These are phyloP conservation scores for Lasioglossum vierecki DNA, from an alignment of 2,888 invertebrate genomes.

Conservation along the genomic window DNA sequence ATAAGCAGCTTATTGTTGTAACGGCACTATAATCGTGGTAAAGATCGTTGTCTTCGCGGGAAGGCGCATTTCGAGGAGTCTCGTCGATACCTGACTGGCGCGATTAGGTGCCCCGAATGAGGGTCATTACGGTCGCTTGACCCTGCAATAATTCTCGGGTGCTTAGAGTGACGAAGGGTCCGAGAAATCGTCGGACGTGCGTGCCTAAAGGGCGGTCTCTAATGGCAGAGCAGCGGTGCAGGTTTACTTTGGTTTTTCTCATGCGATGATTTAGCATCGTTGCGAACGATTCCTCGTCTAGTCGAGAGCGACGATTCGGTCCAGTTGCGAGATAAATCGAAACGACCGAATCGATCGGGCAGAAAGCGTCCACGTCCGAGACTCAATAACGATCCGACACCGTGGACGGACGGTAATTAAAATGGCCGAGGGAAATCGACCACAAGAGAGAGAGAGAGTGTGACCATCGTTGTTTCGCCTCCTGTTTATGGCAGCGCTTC, in stretches of 20 bases:
- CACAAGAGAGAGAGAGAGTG: background rate
- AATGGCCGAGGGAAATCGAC: background rate
- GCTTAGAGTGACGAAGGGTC: slow-evolving; percentile 38
- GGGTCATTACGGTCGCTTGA: slow-evolving; percentile 19
- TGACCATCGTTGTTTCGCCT: background rate
- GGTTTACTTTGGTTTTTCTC: slow-evolving; percentile 43
- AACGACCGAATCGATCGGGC: slow-evolving; percentile 50
- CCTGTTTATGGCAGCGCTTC: background rate
- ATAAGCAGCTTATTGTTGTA: background rate
- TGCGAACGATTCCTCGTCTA: slow-evolving; percentile 62
- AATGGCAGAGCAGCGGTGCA: slow-evolving; percentile 28
- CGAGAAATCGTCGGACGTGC: slow-evolving; percentile 59
- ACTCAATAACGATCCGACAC: slow-evolving; percentile 17
- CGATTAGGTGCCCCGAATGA: background rate
- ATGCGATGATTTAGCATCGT: slow-evolving; percentile 53
- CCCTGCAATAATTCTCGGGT: slow-evolving; percentile 10
- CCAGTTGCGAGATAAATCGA: slow-evolving; percentile 68
- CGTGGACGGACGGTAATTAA: slow-evolving; percentile 3
- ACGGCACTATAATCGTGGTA: background rate
- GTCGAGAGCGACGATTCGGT: slow-evolving; percentile 64
- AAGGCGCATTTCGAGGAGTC: background rate
- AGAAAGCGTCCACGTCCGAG: slow-evolving; percentile 25
- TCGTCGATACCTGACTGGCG: background rate
- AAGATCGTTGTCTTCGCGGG: background rate
- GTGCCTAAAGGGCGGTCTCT: slow-evolving; percentile 56